Evolutionary conservation across 2,797 vertebrate genomes (phyloP).

Genomic region (Morelia viridis): DNA sequence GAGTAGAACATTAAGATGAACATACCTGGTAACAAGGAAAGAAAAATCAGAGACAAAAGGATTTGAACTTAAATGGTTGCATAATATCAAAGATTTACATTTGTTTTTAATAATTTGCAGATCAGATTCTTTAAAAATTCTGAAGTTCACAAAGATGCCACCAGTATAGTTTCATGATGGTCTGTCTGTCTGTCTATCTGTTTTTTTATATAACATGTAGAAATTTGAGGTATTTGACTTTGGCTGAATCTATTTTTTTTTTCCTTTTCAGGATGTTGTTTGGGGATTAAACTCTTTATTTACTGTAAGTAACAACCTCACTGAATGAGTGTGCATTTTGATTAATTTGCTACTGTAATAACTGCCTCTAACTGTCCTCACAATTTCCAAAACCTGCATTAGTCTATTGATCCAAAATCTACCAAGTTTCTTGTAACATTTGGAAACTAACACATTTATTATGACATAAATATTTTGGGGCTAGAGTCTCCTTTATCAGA

Average conservation of each 20-base stretch:
- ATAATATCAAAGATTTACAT: not conserved
- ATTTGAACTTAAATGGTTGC: not conserved
- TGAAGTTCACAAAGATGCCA: not conserved
- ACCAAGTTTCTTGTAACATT: not conserved
- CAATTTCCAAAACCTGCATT: not conserved
- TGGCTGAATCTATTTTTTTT: constrained; percentile 46
- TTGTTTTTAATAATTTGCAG: not conserved
- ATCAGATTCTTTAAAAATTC: not conserved
- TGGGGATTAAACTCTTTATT: constrained; percentile 99
- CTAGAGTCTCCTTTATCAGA: not conserved
- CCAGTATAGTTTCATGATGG: not conserved
- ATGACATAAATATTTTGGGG: not conserved
- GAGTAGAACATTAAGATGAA: not conserved
- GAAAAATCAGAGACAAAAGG: not conserved
- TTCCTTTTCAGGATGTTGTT: constrained; percentile 88
- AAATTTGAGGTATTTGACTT: constrained; percentile 8
- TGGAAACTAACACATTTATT: not conserved
- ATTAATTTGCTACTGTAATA: not conserved
- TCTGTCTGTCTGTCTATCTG: not conserved
- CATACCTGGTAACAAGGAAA: not conserved
- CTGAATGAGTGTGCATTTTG: not conserved
- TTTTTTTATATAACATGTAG: not conserved
- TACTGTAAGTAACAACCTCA: constrained; percentile 85
- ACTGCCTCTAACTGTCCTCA: not conserved
- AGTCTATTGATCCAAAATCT: not conserved